These are phyloP conservation scores for Acanthochromis polyacanthus DNA, from an alignment of 2,113 vertebrate genomes.

Conservation along the genomic window DNA sequence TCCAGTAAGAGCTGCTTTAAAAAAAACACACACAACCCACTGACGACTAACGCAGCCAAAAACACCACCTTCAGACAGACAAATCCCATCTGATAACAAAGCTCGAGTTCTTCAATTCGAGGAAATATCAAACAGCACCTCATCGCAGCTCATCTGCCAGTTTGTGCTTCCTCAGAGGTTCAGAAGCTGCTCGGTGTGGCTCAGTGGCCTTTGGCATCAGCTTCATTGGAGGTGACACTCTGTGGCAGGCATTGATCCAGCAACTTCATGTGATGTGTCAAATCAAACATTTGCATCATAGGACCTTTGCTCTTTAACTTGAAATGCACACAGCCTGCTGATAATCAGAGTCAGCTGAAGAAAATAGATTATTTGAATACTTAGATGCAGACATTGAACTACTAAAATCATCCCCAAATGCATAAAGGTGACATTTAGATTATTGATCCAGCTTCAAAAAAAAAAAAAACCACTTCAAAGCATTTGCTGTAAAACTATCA, in stretches of 20 bases:
- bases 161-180: slow-evolving; percentile 13
- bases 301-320: not conserved
- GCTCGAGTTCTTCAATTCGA: not conserved
- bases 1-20: not conserved
- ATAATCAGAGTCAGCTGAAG: not conserved
- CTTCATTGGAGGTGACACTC: slow-evolving; percentile 37
- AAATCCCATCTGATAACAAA: slow-evolving; percentile 11
- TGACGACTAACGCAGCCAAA: slow-evolving; percentile 1
- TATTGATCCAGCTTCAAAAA: not conserved
- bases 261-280: not conserved
- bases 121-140: slow-evolving; percentile 27
- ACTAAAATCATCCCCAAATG: too few relatives aligned
- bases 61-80: slow-evolving; percentile 20
- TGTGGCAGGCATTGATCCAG: slow-evolving; percentile 47
- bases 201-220: slow-evolving; percentile 29
- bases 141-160: not conserved
- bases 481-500: not conserved
- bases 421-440: not conserved
- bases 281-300: not conserved
- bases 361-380: not conserved
- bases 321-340: not conserved
- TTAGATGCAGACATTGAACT: not conserved
- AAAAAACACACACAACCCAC: not conserved
- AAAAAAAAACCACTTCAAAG: slow-evolving; percentile 14
- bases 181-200: not conserved